Percentiles rank a stretch among this genome's conserved stretches.
Evolutionary conservation across 2,888 invertebrate species (phyloP).

Genomic region (Drosophila prolongata): DNA sequence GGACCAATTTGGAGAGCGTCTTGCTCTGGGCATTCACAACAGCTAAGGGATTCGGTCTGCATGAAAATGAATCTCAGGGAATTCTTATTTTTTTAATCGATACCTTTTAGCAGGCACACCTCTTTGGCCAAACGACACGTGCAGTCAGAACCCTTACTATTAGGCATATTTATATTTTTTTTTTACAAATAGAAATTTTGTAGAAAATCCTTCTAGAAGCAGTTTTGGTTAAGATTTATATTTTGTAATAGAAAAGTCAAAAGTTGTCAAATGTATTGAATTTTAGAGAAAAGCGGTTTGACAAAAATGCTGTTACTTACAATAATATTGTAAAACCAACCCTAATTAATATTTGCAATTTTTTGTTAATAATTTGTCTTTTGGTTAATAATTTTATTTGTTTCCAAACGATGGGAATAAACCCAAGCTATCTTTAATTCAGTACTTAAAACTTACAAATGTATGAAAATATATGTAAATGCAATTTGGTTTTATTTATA

Average conservation of each 20-base stretch:
- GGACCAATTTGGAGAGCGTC: conserved; percentile 48
- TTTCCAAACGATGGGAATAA: no score
- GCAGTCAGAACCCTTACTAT: conserved; percentile 11
- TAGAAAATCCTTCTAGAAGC: not conserved
- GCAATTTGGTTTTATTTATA: no score
- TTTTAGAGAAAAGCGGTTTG: not conserved
- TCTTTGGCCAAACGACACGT: conserved; percentile 24
- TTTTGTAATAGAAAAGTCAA: not conserved
- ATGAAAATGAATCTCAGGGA: not conserved
- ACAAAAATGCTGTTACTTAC: no score
- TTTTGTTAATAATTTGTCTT: no score
- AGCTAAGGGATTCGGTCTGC: conserved; percentile 23
- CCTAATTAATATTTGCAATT: no score
- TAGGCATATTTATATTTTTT: conserved; percentile 10
- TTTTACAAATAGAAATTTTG: conserved; percentile 12
- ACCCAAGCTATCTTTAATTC: no score
- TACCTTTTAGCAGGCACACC: conserved; percentile 33
- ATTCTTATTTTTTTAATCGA: not conserved
- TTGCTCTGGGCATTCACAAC: conserved; percentile 56
- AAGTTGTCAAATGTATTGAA: not conserved
- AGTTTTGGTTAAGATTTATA: not conserved
- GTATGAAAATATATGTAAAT: no score
- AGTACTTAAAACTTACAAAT: no score
- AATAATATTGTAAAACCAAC: no score
- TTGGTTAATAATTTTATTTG: no score